Base-by-base conservation (phyloP, 2,888 invertebrate genomes). In the Mimachlamys varia region DNA sequence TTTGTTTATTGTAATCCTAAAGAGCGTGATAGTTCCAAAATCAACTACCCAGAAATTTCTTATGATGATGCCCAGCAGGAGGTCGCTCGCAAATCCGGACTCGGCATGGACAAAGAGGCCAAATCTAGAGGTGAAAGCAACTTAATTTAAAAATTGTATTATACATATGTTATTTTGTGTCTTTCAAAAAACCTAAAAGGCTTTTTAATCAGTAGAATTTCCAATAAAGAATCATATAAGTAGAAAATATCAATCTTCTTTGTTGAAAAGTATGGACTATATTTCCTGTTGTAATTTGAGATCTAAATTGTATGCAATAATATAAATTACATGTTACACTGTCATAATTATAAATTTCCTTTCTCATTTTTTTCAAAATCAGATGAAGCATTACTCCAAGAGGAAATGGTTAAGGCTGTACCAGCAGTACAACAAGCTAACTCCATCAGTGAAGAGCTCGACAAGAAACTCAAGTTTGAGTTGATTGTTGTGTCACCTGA, bases 381-480 rank as follows among this genome's bases (percentile, higher is more conserved):
- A 96, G 97, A 97, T 93, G 96, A 96, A 89, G 95, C 96, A 33
- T 93, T 97, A 22, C 94, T 97, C 37, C 97, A 97, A 91, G 97
- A 97, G 92, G 97, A 97, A 91, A 95, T 97, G 89, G 94, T 97
- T 53, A 97, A 97, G 92, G 95, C 97, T 90, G 95, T 97, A 94
- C 97, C 97, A 3, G 96, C 96, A 27, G 97, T 97, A 5, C 97
- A 97, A 91, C 97, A 97, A 93, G 97, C 97, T 12, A 97, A 97
- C 95, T 96, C 97, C 88, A 97, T 97, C 95, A 97, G 97, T 89
- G 97, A 97, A 91, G 97, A 97, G 92, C 95, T 97, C 89, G 97
- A 97, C 93, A 97, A 97, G 94, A 96, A 96, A 92, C 97, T 97
- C 93, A 97, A 97, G 93, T 97, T 97, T 95, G 97, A 97, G 93